These are phyloP conservation scores for Eurytemora carolleeae DNA, from an alignment of 1,140 invertebrate genomes.

Conservation along the genomic window DNA sequence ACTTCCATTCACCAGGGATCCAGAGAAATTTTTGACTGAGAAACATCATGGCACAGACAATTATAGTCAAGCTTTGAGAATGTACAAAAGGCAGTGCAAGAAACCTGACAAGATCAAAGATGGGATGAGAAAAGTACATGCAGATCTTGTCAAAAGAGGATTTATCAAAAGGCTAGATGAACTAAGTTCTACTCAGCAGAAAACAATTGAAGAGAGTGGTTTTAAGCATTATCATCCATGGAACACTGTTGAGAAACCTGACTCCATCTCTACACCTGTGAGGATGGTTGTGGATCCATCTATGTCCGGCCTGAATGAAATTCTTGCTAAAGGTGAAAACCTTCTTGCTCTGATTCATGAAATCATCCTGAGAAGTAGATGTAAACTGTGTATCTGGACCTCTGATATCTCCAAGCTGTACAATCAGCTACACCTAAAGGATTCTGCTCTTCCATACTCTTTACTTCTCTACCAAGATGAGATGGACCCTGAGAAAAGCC, in stretches of 20 bases:
- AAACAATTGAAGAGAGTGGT: not conserved
- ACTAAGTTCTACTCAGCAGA: not conserved
- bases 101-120: not conserved
- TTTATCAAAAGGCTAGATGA: not conserved
- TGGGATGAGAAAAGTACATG: not conserved
- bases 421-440: not conserved
- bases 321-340: not conserved
- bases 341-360: not conserved
- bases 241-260: not conserved
- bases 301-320: not conserved
- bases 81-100: not conserved
- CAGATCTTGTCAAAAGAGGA: not conserved
- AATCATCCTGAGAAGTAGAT: not conserved
- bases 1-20: not conserved
- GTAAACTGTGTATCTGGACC: not conserved
- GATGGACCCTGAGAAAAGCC: not conserved
- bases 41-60: not conserved
- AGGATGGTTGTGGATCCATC: not conserved
- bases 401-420: not conserved
- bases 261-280: not conserved
- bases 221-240: not conserved
- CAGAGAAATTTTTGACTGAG: not conserved
- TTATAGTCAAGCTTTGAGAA: not conserved
- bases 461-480: not conserved
- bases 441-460: not conserved